Percentiles rank a stretch among this genome's conserved stretches.
Conservation (phyloP, 2,797 vertebrate species). For the Heterohyrax brucei region DNA sequence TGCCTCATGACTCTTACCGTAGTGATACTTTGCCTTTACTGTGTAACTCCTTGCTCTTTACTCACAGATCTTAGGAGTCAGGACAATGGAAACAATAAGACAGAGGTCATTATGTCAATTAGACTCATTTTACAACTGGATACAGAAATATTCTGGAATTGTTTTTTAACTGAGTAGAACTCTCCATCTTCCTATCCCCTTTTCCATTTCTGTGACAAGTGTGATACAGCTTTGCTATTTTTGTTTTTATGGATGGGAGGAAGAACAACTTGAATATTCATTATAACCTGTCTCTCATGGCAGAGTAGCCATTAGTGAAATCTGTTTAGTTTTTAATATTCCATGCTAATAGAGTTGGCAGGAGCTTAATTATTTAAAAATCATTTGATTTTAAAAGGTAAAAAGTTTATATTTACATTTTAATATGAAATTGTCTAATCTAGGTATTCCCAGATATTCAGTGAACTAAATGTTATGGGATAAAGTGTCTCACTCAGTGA, state of each 20-base stretch:
- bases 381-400: slow-evolving; percentile 52
- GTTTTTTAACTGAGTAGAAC: slow-evolving; percentile 59
- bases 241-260: slow-evolving; percentile 48
- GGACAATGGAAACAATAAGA: background rate
- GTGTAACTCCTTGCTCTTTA: slow-evolving; percentile 53
- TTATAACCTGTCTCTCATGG: slow-evolving; percentile 3
- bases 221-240: background rate
- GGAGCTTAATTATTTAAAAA: slow-evolving; percentile 8
- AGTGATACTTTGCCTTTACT: slow-evolving; percentile 39
- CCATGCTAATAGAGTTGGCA: background rate
- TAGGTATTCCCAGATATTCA: slow-evolving; percentile 28
- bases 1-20: slow-evolving; percentile 57
- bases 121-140: background rate
- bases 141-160: background rate
- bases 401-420: slow-evolving; percentile 60
- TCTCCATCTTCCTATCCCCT: slow-evolving; percentile 15
- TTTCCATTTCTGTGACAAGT: slow-evolving; percentile 52
- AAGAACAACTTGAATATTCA: slow-evolving; percentile 35
- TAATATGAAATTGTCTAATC: slow-evolving; percentile 51
- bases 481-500: slow-evolving; percentile 51
- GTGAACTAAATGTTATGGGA: slow-evolving; percentile 50
- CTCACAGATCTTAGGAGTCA: slow-evolving; percentile 42
- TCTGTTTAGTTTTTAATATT: slow-evolving; percentile 64
- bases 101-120: slow-evolving; percentile 7
- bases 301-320: slow-evolving; percentile 33